Base-by-base conservation (phyloP, 2,113 vertebrate genomes). In the Thunnus thynnus region DNA sequence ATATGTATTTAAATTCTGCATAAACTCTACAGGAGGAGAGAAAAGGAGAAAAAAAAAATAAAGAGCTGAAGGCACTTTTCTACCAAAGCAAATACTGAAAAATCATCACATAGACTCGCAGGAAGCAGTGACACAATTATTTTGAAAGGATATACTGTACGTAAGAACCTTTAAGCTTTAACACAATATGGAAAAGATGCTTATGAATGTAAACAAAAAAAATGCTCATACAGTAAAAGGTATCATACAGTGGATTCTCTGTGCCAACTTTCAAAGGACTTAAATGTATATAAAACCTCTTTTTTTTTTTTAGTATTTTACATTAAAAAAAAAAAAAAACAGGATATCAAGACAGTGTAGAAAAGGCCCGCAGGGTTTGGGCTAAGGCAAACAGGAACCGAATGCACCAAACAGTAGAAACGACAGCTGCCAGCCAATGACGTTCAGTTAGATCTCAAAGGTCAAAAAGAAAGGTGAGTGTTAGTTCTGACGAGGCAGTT, bases 31-130 rank as follows among this genome's bases (percentile, higher is more conserved):
- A 54, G 51, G 65, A 72, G 56, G 54, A 77, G 61, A 66, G 8
- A 61, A 61, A 48, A 68, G 32, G 55, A 65, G 18, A 61, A 52
- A 7, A 36, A 36, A 36, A 41, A 91, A 90, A 94, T 87, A 80
- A 89, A 75, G 80, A 89, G 91, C 94, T 95, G 93, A 97, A 98
- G 97, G 97, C 97, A 97, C 96, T 97, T 97, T 78, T 92, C 95
- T 95, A 93, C 93, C 84, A 89, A 95, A 94, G 89, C 90, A 96
- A 91, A 94, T 92, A 90, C 95, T 95, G 95, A 94, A 78, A 55
- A 89, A 85, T 75, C 46, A 65, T 75, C 55, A 44, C 11, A 18
- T 13, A 13, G 71, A 74, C 57, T 75, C 13, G 32, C 66, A 80
- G 86, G 67, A 95, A 92, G 70, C 27, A n/a, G 65, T 27, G 48